Conservation (phyloP, 1,140 invertebrate species). For the Lethocerus indicus region DNA sequence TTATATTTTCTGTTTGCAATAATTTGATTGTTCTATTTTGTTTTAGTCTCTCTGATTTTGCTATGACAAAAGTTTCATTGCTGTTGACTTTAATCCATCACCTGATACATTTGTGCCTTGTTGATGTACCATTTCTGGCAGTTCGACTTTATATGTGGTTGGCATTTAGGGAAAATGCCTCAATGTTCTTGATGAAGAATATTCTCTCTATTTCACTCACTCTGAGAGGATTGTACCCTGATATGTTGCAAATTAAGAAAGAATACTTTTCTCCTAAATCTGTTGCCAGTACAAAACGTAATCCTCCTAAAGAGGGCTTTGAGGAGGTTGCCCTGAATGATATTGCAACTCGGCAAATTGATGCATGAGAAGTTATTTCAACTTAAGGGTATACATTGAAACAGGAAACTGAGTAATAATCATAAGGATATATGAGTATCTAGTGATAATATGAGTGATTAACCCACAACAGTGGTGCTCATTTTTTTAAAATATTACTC, state of each 20-base stretch:
- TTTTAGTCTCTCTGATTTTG: slow-evolving; percentile 15
- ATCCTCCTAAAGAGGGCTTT: neutral
- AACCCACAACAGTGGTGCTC: too few relatives aligned
- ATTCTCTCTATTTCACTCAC: slow-evolving; percentile 29
- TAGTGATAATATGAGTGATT: too few relatives aligned
- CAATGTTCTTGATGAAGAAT: slow-evolving; percentile 42
- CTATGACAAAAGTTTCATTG: slow-evolving; percentile 16
- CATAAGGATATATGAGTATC: too few relatives aligned
- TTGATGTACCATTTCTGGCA: slow-evolving; percentile 37
- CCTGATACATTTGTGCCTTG: slow-evolving; percentile 26
- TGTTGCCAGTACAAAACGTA: neutral
- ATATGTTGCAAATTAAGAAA: slow-evolving; percentile 16
- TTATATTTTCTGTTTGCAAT: slow-evolving; percentile 1
- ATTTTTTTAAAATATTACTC: too few relatives aligned
- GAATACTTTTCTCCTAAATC: neutral
- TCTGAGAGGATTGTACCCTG: slow-evolving; percentile 24
- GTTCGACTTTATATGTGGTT: slow-evolving; percentile 35
- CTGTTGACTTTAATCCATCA: slow-evolving; percentile 26
- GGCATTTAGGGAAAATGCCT: slow-evolving; percentile 26
- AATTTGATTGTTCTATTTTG: too few relatives aligned
- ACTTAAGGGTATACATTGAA: neutral
- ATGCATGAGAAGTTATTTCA: neutral
- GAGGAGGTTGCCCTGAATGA: slow-evolving; percentile 5
- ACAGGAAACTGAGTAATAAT: too few relatives aligned
- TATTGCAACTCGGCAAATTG: neutral